Evolutionary conservation across 2,888 invertebrate genomes (phyloP).

Genomic region (Dorcus parallelipipedus): DNA sequence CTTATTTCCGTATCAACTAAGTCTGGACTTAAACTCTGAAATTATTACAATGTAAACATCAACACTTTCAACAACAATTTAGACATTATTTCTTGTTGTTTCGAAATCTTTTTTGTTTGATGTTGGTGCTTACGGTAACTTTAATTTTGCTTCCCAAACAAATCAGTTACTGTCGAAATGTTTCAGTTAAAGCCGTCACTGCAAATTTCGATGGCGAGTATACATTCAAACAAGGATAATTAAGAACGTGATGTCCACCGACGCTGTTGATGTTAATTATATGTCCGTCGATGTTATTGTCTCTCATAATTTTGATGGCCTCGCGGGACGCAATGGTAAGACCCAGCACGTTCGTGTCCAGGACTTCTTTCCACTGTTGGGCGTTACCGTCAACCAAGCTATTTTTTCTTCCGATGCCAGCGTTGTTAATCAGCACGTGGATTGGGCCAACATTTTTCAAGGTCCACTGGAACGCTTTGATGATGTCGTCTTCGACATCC

Average conservation of each 20-base stretch:
- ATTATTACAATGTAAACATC: not conserved
- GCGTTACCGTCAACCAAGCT: slow-evolving; percentile 4
- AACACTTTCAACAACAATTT: not conserved
- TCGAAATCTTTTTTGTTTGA: too few species aligned
- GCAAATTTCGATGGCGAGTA: slow-evolving; percentile 2
- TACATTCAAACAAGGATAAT: not conserved
- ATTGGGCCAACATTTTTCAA: slow-evolving; percentile 1
- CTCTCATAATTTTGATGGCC: slow-evolving; percentile 11
- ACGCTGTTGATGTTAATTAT: slow-evolving; percentile 14
- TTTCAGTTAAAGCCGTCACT: not conserved
- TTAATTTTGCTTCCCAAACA: slow-evolving; percentile 2
- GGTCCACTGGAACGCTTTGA: slow-evolving; percentile 1
- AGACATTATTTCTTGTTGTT: too few species aligned
- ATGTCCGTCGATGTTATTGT: slow-evolving; percentile 6
- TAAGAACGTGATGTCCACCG: slow-evolving; percentile 1
- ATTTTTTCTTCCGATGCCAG: slow-evolving; percentile 1
- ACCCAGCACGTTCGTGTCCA: slow-evolving; percentile 12
- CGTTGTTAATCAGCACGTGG: slow-evolving; percentile 6
- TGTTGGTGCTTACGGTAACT: not conserved
- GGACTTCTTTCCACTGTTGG: slow-evolving; percentile 1
- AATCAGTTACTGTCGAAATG: not conserved
- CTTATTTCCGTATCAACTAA: not conserved
- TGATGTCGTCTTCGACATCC: slow-evolving; percentile 6
- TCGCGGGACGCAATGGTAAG: slow-evolving; percentile 4
- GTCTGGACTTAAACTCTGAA: slow-evolving; percentile 1